phyloP scores from a whole-genome alignment of 2,797 vertebrate species.

The Nyctibius grandis region DNA sequence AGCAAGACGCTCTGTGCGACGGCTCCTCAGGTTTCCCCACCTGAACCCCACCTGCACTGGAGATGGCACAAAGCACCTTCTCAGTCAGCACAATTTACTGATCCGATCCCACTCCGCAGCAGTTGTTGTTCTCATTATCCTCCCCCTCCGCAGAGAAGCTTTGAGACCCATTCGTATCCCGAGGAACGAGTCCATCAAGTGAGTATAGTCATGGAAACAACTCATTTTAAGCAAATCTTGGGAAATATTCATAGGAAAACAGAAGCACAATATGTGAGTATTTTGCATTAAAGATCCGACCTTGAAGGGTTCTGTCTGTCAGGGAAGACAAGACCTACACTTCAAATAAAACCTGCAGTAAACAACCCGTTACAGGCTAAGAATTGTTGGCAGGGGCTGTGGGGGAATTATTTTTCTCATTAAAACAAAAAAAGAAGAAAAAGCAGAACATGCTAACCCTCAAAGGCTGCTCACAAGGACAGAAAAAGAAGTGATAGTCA shows the following conservation, averaged over 20 bases:
- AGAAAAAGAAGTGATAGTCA: conserved; percentile 29
- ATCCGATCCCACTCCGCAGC: background rate
- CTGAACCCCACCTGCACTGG: background rate
- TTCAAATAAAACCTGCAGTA: conserved; percentile 6
- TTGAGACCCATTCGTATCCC: background rate
- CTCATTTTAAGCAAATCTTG: background rate
- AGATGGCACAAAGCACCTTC: background rate
- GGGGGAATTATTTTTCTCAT: conserved; percentile 9
- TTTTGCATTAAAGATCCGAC: background rate
- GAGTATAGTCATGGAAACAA: conserved; percentile 26
- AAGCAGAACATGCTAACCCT: background rate
- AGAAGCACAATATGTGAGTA: background rate
- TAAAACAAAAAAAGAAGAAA: background rate
- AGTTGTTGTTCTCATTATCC: background rate
- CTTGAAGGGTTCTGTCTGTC: conserved; percentile 15
- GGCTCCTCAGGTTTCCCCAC: background rate
- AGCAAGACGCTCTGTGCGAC: background rate
- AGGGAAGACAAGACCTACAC: background rate
- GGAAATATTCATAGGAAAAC: background rate
- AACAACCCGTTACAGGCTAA: conserved; percentile 30
- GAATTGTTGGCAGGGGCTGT: background rate
- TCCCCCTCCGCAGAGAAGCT: background rate
- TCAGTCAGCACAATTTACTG: background rate
- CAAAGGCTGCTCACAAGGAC: conserved; percentile 22
- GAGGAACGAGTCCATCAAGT: background rate